Percentiles rank a stretch among this genome's conserved stretches.
Conservation (phyloP, 2,888 invertebrate genomes). For the Polymixis lichenea region DNA sequence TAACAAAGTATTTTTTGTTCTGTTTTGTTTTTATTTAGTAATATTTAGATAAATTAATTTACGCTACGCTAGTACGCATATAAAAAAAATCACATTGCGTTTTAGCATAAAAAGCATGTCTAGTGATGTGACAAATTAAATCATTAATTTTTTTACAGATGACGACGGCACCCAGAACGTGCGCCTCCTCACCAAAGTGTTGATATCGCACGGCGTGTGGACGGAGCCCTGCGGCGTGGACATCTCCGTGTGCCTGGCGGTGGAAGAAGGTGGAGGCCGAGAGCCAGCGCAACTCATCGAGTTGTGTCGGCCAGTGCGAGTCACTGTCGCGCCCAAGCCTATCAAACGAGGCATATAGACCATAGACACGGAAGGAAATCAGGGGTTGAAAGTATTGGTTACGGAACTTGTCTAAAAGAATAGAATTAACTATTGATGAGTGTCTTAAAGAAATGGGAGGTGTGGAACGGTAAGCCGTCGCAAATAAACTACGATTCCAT, state of each 20-base stretch:
- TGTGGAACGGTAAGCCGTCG: not conserved
- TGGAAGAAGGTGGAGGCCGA: constrained; percentile 88
- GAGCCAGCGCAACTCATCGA: constrained; percentile 91
- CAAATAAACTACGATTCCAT: not conserved
- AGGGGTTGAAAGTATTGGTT: not conserved
- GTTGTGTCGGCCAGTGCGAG: constrained; percentile 96
- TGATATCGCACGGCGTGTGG: constrained; percentile 98
- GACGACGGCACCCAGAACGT: constrained; percentile 90
- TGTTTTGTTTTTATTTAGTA: not conserved
- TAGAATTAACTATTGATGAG: not conserved
- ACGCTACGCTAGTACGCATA: not conserved
- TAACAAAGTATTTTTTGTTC: not conserved
- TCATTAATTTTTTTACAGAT: constrained; percentile 74
- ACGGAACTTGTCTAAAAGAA: not conserved
- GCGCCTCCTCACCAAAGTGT: constrained; percentile 95
- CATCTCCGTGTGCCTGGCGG: constrained; percentile 95
- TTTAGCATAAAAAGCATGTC: not conserved
- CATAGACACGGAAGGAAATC: not conserved
- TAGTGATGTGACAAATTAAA: not conserved
- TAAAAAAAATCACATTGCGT: not conserved
- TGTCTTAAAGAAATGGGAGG: not conserved
- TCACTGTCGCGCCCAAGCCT: constrained; percentile 96
- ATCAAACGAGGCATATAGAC: constrained; percentile 94
- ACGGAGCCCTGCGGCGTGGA: constrained; percentile 97
- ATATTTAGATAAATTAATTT: not conserved